These are phyloP conservation scores for Sitophilus oryzae DNA, from an alignment of 1,140 invertebrate species.

Conservation along the genomic window DNA sequence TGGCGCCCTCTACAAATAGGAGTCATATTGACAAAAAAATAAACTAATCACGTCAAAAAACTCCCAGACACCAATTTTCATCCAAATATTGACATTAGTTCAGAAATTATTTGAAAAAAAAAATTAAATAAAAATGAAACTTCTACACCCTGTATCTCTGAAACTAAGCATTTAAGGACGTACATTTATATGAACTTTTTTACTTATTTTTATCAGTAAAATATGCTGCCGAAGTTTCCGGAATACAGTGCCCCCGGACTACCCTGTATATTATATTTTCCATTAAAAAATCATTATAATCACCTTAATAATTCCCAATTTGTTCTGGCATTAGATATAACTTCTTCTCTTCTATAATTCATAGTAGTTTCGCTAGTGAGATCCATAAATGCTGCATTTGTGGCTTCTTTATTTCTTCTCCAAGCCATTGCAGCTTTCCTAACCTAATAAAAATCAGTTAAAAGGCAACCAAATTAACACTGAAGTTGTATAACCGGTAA, in stretches of 20 bases:
- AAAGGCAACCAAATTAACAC: neutral
- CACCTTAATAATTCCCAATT: conserved; percentile 69
- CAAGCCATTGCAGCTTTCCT: conserved; percentile 67
- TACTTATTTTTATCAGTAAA: too few relatives aligned
- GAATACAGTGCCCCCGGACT: too few relatives aligned
- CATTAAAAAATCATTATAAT: neutral
- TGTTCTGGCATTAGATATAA: conserved; percentile 73
- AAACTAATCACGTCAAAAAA: neutral
- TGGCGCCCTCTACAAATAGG: too few relatives aligned
- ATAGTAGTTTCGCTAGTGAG: conserved; percentile 60
- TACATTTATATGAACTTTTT: too few relatives aligned
- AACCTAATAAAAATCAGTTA: conserved; percentile 32
- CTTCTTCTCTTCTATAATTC: conserved; percentile 63
- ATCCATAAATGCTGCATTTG: conserved; percentile 60
- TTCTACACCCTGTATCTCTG: too few relatives aligned
- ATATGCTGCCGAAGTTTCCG: too few relatives aligned
- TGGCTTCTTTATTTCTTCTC: conserved; percentile 66
- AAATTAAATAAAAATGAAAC: too few relatives aligned
- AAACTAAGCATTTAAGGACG: too few relatives aligned
- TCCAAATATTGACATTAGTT: too few relatives aligned
- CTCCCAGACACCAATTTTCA: too few relatives aligned
- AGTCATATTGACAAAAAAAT: neutral
- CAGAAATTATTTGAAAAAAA: too few relatives aligned
- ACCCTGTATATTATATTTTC: neutral
- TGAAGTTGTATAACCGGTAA: neutral